Conservation (phyloP, 2,888 invertebrate species). For the Microplitis deprimator region DNA sequence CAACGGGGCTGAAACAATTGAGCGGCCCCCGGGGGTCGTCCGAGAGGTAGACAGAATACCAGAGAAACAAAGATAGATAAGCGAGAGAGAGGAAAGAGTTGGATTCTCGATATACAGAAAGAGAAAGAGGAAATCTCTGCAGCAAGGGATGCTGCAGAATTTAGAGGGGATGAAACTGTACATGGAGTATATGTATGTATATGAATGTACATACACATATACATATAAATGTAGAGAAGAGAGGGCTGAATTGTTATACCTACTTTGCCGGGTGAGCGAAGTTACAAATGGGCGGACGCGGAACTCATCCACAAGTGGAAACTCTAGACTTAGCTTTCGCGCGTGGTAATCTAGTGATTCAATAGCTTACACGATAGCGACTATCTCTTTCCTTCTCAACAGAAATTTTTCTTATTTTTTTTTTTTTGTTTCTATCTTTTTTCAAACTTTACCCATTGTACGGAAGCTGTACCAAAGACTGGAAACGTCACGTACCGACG, state of each 20-base stretch:
- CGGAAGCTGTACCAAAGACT: not conserved
- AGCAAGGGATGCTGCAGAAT: constrained; percentile 49
- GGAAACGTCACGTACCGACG: constrained; percentile 53
- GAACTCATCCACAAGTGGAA: constrained; percentile 66
- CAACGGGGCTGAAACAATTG: constrained; percentile 71
- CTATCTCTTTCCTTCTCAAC: constrained; percentile 20
- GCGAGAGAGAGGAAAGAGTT: constrained; percentile 27
- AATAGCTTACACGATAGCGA: constrained; percentile 44
- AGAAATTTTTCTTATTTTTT: not conserved
- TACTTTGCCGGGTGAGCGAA: constrained; percentile 69
- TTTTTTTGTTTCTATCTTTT: constrained; percentile 9
- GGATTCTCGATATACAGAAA: constrained; percentile 20
- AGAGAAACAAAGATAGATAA: constrained; percentile 24
- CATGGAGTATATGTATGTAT: constrained; percentile 19
- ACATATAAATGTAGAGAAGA: constrained; percentile 43
- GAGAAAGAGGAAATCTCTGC: constrained; percentile 21
- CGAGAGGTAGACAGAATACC: constrained; percentile 25
- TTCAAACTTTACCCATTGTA: not conserved
- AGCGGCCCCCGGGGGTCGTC: constrained; percentile 57
- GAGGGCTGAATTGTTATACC: constrained; percentile 57
- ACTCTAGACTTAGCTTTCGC: constrained; percentile 52
- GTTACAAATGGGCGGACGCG: constrained; percentile 70
- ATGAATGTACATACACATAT: constrained; percentile 10
- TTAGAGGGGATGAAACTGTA: constrained; percentile 44
- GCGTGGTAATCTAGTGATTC: constrained; percentile 54